Evolutionary conservation across 2,113 vertebrate genomes (phyloP), one percentile per base, ranked within the genome.

Genomic region (Fulmarus glacialis): DNA sequence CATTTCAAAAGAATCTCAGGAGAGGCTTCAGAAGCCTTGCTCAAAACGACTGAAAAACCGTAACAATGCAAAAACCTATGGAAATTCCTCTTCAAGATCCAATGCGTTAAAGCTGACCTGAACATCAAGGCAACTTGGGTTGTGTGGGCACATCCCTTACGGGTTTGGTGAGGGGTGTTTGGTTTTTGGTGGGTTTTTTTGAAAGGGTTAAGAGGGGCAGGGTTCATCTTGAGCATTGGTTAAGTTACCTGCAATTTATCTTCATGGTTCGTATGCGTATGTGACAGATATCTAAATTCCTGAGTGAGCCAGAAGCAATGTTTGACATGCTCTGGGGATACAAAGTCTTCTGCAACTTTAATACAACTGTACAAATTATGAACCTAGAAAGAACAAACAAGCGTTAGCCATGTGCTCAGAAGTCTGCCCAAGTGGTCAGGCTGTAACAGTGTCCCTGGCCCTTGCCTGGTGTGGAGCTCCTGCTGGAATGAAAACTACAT

Each of bases 301-400:
- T 99, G 98, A 98, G 98, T 99, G 77, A 99, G 98, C 96, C 98
- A 98, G 98, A 99, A 99, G 94, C 98, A 99, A 67, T 99, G 98
- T 88, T 98, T 99, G 71, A 99, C 98, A 48, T 99, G 98, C 91
- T 99, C 98, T 87, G 98, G 98, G 74, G 98, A 99, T 95, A 99
- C 98, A 96, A 99, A 99, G 91, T 99, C 98, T 97, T 99, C 98
- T 38, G 98, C 98, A 85, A 99, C 98, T 97, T 99, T 99, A 97
- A 99, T 99, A 96, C 98, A 99, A 96, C 98, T 99, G 85, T 99
- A 99, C 87, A 99, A 97, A 64, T 99, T 99, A 89, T 99, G 98
- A 93, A 99, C 98, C 98, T 99, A 70, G 94, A 91, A 79, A 97
- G 53, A 97, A 73, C 47, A 97, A 82, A 96, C 22, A 52, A 75